These are phyloP conservation scores for Formica exsecta DNA, from an alignment of 1,140 invertebrate species.

Conservation along the genomic window DNA sequence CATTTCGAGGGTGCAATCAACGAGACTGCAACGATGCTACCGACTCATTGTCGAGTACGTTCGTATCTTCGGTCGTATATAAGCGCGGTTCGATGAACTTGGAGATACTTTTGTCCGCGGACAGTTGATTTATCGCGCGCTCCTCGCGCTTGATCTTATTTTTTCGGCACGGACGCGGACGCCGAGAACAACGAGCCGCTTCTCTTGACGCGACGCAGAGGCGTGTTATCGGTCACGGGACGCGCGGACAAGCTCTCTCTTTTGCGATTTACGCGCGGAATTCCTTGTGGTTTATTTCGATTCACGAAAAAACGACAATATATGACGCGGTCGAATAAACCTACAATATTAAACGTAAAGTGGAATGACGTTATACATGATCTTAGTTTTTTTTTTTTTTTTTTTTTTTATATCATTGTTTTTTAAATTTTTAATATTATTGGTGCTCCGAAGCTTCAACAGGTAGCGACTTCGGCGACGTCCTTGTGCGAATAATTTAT, in stretches of 20 bases:
- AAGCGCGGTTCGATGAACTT: conserved; percentile 70
- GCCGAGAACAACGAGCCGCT: conserved; percentile 60
- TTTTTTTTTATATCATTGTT: too few species aligned
- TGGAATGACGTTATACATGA: neutral
- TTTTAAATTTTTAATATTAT: too few species aligned
- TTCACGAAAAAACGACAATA: too few species aligned
- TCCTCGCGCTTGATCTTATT: conserved; percentile 50
- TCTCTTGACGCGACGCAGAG: conserved; percentile 54
- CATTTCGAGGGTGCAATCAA: conserved; percentile 31
- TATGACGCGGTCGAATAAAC: neutral
- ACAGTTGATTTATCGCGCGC: conserved; percentile 56
- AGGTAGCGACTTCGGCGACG: conserved; percentile 56
- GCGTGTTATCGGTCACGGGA: conserved; percentile 47
- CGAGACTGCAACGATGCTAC: neutral
- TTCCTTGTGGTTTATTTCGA: too few species aligned
- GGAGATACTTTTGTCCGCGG: conserved; percentile 69
- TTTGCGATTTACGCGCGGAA: neutral
- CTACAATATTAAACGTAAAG: neutral
- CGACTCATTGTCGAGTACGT: conserved; percentile 41
- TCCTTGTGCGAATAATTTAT: conserved; percentile 62
- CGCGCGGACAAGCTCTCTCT: neutral
- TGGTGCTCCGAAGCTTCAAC: conserved; percentile 55
- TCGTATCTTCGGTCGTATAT: conserved; percentile 28
- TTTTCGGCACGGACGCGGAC: conserved; percentile 3
- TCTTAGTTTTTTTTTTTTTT: neutral